phyloP scores from a whole-genome alignment of 1,140 invertebrate genomes.

The Drosophila trapezifrons region DNA sequence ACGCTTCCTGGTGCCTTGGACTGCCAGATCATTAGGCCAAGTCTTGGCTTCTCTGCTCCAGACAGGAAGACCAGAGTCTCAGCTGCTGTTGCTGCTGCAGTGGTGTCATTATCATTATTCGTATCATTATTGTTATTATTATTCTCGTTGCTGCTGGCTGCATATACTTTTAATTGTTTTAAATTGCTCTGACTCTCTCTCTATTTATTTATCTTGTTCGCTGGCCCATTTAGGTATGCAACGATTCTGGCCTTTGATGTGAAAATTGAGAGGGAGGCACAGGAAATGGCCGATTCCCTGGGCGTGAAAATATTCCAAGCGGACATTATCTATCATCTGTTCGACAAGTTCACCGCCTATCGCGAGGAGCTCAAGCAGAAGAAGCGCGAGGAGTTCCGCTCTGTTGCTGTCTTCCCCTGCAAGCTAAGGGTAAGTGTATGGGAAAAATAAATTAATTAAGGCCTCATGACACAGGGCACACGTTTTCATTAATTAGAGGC shows the following conservation, averaged over 20 bases:
- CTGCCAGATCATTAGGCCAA: slow-evolving; percentile 65
- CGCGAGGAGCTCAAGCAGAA: slow-evolving; percentile 96
- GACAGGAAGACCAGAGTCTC: slow-evolving; percentile 36
- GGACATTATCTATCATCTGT: slow-evolving; percentile 99
- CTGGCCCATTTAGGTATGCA: slow-evolving; percentile 89
- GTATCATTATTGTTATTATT: slow-evolving; percentile 65
- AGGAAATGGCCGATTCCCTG: slow-evolving; percentile 96
- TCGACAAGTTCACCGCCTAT: slow-evolving; percentile 98
- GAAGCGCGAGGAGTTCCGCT: slow-evolving; percentile 97
- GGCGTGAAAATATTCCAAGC: slow-evolving; percentile 99
- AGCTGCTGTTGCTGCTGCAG: slow-evolving; percentile 17
- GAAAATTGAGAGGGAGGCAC: slow-evolving; percentile 98
- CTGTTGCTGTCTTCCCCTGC: slow-evolving; percentile 99
- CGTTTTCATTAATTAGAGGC: no score
- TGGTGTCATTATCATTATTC: slow-evolving; percentile 55
- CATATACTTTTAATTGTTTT: slow-evolving; percentile 69
- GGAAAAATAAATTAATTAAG: background rate
- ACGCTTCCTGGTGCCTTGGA: slow-evolving; percentile 60
- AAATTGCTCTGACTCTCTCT: slow-evolving; percentile 23
- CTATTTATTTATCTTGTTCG: slow-evolving; percentile 8
- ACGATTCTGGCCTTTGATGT: slow-evolving; percentile 99
- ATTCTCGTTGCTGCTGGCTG: slow-evolving; percentile 22
- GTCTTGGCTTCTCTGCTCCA: slow-evolving; percentile 4
- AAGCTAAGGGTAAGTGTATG: slow-evolving; percentile 91
- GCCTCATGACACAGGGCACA: no score